These are phyloP conservation scores for Hydrolagus colliei DNA, from an alignment of 2,797 vertebrate species.

Conservation along the genomic window DNA sequence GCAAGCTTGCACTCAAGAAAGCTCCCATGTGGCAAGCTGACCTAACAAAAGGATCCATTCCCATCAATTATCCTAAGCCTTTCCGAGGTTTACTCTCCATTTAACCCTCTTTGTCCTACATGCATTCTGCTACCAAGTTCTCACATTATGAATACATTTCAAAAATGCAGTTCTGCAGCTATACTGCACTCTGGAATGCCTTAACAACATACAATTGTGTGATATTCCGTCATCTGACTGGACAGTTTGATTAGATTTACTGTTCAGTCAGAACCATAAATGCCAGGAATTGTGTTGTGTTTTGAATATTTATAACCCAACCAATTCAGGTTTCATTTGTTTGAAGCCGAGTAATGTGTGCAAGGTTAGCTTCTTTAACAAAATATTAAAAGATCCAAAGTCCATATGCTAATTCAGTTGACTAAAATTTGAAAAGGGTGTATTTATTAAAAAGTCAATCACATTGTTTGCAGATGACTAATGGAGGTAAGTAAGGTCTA, in stretches of 20 bases:
- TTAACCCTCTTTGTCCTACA: slow-evolving; percentile 16
- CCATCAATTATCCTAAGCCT: slow-evolving; percentile 21
- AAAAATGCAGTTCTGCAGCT: neutral
- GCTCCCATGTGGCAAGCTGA: neutral
- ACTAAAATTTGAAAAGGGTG: neutral
- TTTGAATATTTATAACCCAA: neutral
- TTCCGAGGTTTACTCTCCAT: neutral
- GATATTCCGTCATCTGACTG: neutral
- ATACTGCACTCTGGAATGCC: neutral
- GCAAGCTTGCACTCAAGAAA: slow-evolving; percentile 47
- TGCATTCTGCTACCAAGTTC: neutral
- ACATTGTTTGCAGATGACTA: neutral
- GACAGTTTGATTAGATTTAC: too few species aligned
- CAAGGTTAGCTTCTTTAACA: too few species aligned
- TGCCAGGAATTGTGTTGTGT: neutral
- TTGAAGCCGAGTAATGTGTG: too few species aligned
- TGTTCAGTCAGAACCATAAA: neutral
- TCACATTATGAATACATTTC: neutral
- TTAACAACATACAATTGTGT: neutral
- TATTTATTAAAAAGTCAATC: neutral
- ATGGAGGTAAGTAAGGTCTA: neutral
- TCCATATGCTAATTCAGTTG: neutral
- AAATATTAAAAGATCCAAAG: too few species aligned
- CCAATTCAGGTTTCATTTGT: neutral
- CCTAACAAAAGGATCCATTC: slow-evolving; percentile 6